Evolutionary conservation across 1,140 invertebrate genomes (phyloP).

Genomic region (Babylonia areolata): DNA sequence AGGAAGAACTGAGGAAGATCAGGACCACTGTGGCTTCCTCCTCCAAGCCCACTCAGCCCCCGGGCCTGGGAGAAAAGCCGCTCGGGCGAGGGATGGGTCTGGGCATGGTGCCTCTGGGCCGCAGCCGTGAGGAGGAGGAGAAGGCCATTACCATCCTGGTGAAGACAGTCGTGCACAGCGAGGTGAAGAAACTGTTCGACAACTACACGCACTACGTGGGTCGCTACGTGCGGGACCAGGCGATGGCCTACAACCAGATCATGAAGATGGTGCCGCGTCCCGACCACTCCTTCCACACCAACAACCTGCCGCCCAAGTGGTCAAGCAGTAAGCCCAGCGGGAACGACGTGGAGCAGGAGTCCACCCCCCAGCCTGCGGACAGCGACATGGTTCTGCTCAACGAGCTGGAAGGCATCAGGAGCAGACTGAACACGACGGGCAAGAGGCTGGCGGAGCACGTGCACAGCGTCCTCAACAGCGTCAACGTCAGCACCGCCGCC

Average conservation of each 20-base stretch:
- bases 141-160: conserved; percentile 42
- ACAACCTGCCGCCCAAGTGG: conserved; percentile 8
- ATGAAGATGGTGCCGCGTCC: conserved; percentile 37
- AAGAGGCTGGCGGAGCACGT: conserved; percentile 23
- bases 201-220: conserved; percentile 50
- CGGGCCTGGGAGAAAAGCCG: background rate
- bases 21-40: conserved; percentile 20
- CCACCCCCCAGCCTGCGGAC: background rate
- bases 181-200: conserved; percentile 43
- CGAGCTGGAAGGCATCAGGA: conserved; percentile 18
- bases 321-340: too few relatives aligned
- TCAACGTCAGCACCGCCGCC: background rate
- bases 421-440: conserved; percentile 31
- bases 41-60: background rate
- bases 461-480: conserved; percentile 27
- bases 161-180: conserved; percentile 47
- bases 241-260: conserved; percentile 43
- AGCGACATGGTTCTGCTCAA: background rate
- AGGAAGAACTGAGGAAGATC: conserved; percentile 40
- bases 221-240: conserved; percentile 44
- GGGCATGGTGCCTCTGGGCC: conserved; percentile 29
- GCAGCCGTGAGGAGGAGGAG: conserved; percentile 40
- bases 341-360: conserved; percentile 8
- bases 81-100: background rate
- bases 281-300: background rate